These are phyloP conservation scores for Protobothrops flavoviridis DNA, from an alignment of 2,113 vertebrate species.

Conservation along the genomic window DNA sequence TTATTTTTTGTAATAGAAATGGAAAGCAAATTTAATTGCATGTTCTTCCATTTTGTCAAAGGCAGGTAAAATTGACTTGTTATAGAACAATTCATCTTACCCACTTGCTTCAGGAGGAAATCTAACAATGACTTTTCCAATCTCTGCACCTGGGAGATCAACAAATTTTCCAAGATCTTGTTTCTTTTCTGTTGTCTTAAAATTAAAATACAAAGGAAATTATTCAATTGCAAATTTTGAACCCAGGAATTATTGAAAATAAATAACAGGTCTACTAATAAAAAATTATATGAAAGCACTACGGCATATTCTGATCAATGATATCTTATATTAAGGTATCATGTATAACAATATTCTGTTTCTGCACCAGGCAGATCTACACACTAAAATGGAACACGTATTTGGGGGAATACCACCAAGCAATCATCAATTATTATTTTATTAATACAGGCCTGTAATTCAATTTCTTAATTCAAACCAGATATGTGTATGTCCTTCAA, in stretches of 20 bases:
- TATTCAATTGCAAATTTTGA: slow-evolving; percentile 23
- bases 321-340: background rate
- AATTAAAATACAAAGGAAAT: slow-evolving; percentile 36
- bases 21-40: background rate
- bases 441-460: background rate
- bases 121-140: slow-evolving; percentile 95
- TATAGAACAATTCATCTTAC: slow-evolving; percentile 70
- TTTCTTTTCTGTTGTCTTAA: slow-evolving; percentile 86
- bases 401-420: background rate
- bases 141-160: slow-evolving; percentile 93
- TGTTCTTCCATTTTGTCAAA: background rate
- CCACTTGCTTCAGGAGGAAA: slow-evolving; percentile 98
- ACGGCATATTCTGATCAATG: background rate
- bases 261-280: background rate
- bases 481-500: background rate
- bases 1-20: background rate
- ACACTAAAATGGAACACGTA: background rate
- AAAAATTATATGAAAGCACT: background rate
- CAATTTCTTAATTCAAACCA: background rate
- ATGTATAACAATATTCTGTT: background rate
- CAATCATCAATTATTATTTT: background rate
- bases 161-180: slow-evolving; percentile 93
- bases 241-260: background rate
- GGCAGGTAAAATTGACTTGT: background rate
- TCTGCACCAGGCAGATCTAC: background rate